These are phyloP conservation scores for Orchesella flavescens DNA, from an alignment of 2,888 invertebrate species.

Conservation along the genomic window DNA sequence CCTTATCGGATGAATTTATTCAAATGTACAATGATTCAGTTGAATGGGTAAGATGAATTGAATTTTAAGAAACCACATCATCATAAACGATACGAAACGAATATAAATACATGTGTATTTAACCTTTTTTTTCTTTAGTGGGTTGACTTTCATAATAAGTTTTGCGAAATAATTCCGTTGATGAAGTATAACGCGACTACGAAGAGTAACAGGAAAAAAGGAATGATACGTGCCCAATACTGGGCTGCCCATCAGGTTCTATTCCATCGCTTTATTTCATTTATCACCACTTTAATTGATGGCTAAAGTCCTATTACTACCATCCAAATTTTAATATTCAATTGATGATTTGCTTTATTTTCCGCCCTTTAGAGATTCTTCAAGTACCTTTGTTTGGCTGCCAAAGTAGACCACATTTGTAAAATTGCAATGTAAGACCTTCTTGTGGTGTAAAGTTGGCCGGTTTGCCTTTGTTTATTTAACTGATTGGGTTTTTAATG, in stretches of 20 bases:
- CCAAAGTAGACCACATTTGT: slow-evolving; percentile 84
- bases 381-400: slow-evolving; percentile 98
- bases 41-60: slow-evolving; percentile 76
- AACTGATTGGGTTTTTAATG: too few species aligned
- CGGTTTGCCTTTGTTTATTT: too few species aligned
- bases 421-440: slow-evolving; percentile 75
- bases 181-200: slow-evolving; percentile 78
- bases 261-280: too few species aligned
- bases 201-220: slow-evolving; percentile 87
- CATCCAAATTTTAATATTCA: too few species aligned
- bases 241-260: slow-evolving; percentile 77
- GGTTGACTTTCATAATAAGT: not conserved
- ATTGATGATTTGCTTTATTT: slow-evolving; percentile 76
- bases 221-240: slow-evolving; percentile 92
- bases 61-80: too few species aligned
- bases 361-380: slow-evolving; percentile 94
- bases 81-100: too few species aligned
- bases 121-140: not conserved
- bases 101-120: not conserved
- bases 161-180: slow-evolving; percentile 79
- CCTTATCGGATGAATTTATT: slow-evolving; percentile 87
- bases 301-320: too few species aligned
- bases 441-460: too few species aligned
- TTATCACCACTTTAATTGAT: too few species aligned
- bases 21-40: slow-evolving; percentile 95